Base-by-base conservation (phyloP, 2,888 invertebrate species). In the Drosophila limbata region DNA sequence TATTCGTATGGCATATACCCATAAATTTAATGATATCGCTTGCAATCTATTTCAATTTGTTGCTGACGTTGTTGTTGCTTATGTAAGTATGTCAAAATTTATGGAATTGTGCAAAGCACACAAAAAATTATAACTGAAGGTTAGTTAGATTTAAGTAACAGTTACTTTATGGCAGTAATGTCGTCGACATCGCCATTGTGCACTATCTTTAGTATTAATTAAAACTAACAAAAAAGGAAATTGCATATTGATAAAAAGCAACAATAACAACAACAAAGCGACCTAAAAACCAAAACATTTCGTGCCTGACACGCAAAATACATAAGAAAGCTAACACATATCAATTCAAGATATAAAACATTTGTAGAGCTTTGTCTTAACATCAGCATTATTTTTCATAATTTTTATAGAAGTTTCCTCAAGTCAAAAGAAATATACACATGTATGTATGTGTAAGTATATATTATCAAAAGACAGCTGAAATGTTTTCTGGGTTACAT, bases 151-250 rank as follows among this genome's bases (percentile, higher is more conserved):
- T 66, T 73, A 76, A 79, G 72, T 79, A 84, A 85, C 71, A 71
- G 73, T 78, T 64, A 72, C 63, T 69, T 71, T 80, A 75, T 78
- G 70, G 69, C 65, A 65, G 50, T 42, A 59, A 52, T 61, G 64
- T 39, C 62, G 61, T 8, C 47, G 17, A 33, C 60, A 53, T 61
- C 42, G 61, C 61, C 45, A 62, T 37, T 53, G 62, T 55, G 62
- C 83, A 82, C 83, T 86, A 88, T 88, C 80, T 88, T 79, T 81
- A 84, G 88, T 86, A 77, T 86, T 88, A 86, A 85, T 88, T 85
- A 88, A 85, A 88, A 84, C 37, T 51, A 62, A 68, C 84, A 63
- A 79, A 88, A 86, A 72, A 66, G 84, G 86, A 79, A 85, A 86
- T 83, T 81, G 71, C 81, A 81, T 86, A 84, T 84, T 88, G 81